Conservation (phyloP, 2,797 vertebrate species). For the Pteronotus mesoamericanus region DNA sequence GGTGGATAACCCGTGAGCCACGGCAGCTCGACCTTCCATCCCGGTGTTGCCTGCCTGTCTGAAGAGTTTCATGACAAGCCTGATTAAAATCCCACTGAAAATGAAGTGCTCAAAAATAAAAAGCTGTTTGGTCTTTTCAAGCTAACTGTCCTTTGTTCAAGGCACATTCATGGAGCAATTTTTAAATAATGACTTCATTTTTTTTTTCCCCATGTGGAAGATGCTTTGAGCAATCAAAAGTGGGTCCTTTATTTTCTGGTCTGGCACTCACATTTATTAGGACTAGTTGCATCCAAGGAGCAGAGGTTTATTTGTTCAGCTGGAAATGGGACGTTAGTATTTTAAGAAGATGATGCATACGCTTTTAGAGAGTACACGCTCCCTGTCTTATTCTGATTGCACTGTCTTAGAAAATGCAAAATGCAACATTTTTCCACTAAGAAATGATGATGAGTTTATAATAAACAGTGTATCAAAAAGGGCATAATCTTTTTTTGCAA, state of each 20-base stretch:
- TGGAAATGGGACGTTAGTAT: conserved; percentile 81
- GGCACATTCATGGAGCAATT: conserved; percentile 76
- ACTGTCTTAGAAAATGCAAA: conserved; percentile 68
- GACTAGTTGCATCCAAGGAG: conserved; percentile 74
- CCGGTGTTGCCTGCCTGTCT: conserved; percentile 36
- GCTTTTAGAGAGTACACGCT: conserved; percentile 81
- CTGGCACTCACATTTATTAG: conserved; percentile 77
- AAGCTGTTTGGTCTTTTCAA: conserved; percentile 77
- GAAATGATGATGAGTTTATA: conserved; percentile 70
- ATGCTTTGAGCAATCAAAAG: conserved; percentile 70
- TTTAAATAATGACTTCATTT: conserved; percentile 81
- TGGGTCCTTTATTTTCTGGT: conserved; percentile 70
- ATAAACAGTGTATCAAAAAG: conserved; percentile 67
- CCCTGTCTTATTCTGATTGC: conserved; percentile 66
- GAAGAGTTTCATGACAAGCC: conserved; percentile 65
- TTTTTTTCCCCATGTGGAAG: conserved; percentile 68
- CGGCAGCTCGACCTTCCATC: conserved; percentile 53
- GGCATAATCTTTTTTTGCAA: not conserved
- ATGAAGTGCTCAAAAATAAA: conserved; percentile 74
- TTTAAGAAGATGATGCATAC: conserved; percentile 80
- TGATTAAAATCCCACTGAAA: conserved; percentile 77
- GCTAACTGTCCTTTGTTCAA: conserved; percentile 73
- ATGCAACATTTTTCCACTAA: conserved; percentile 35
- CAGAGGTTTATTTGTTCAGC: conserved; percentile 80
- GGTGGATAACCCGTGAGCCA: conserved; percentile 33